Evolutionary conservation across 2,113 vertebrate genomes (phyloP), one percentile per base, ranked within the genome.

Genomic region (Aegypius monachus): DNA sequence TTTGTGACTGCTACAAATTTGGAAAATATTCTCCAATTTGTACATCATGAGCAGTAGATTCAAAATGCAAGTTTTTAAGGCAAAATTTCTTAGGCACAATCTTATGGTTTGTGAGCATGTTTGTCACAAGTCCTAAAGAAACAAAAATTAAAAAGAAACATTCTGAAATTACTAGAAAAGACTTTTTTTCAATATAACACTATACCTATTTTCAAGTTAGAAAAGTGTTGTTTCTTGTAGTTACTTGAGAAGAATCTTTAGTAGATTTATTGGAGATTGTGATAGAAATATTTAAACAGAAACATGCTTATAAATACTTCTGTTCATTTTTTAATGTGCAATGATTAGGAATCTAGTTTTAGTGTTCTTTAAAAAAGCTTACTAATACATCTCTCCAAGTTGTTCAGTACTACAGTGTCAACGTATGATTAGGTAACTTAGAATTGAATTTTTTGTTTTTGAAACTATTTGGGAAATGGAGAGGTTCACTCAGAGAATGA

Each of bases 151-250:
- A 42, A 31, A 55, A 55, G 25, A 63, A 63, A 16, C 3, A 0
- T 43, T 86, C 16, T 59, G 6, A 62, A 78, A 72, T 66, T 40
- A n/a, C 29, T 67, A 38, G 4, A 31, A 74, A 86, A 26, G 7
- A 80, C 2, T 1, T 11, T 16, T 25, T 55, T 70, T 52, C 0
- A 0, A 25, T 62, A 10, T 1, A 9, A 31, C 8, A 10, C 2
- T 20, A 1, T 63, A 9, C 7, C 53, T 5, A 31, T 79, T 91
- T 7, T 84, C 13, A 22, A 32, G 9, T 67, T 42, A 55, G 38
- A 67, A 63, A n/a, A 70, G 1, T 32, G 5, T 50, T 52, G 7
- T 34, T 67, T 71, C 2, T 26, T 68, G 16, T 52, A 47, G 12
- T 63, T 88, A 68, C 5, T 47, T 67, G 48, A 34, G 48, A 79